phyloP scores from a whole-genome alignment of 2,888 invertebrate genomes.

The Zelleria hepariella region DNA sequence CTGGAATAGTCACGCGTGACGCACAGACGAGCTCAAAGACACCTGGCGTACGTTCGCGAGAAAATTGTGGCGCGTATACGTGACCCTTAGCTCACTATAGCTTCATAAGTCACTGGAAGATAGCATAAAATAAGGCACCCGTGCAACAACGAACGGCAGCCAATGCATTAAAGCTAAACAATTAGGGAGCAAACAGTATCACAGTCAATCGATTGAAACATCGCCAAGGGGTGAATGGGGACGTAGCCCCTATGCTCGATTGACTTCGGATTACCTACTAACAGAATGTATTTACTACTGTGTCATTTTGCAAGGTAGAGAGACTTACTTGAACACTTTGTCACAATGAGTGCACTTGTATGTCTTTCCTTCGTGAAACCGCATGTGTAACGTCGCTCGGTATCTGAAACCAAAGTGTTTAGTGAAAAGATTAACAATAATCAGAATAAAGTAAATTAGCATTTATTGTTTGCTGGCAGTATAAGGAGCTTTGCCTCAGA shows the following conservation, averaged over 20 bases:
- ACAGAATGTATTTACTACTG: background rate
- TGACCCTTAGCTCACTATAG: too few relatives aligned
- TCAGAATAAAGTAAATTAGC: background rate
- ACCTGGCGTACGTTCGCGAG: too few relatives aligned
- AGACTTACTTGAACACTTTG: constrained; percentile 2
- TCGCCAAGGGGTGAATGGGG: too few relatives aligned
- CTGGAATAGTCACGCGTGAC: too few relatives aligned
- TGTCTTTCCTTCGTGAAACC: constrained; percentile 1
- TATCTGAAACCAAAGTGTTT: background rate
- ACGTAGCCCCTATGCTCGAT: too few relatives aligned
- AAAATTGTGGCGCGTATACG: too few relatives aligned
- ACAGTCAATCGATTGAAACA: background rate
- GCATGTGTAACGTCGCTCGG: constrained; percentile 1
- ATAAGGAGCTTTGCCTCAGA: too few relatives aligned
- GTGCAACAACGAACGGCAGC: background rate
- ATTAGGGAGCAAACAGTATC: background rate
- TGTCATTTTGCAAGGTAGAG: background rate
- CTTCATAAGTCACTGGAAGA: too few relatives aligned
- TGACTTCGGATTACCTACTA: background rate
- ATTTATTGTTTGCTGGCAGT: too few relatives aligned
- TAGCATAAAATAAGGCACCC: background rate
- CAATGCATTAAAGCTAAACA: background rate
- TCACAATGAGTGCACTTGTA: constrained; percentile 3
- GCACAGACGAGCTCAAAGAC: too few relatives aligned
- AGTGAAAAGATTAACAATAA: background rate